These are phyloP conservation scores for Crenichthys baileyi DNA, from an alignment of 2,797 vertebrate species.

Conservation along the genomic window DNA sequence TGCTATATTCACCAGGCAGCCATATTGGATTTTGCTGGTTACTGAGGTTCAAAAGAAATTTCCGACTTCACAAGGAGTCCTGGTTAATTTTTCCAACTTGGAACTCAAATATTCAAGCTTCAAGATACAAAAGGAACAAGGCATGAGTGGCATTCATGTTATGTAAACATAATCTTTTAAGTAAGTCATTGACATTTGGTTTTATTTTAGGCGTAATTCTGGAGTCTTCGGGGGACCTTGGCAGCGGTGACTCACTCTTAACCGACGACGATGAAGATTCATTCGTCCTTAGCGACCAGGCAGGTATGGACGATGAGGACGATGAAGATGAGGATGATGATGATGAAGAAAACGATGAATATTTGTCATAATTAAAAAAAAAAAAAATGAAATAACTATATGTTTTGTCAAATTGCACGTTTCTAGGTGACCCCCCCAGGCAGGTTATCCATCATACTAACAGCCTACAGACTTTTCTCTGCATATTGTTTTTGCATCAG, in stretches of 20 bases:
- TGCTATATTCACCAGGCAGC: not conserved
- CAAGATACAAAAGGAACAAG: not conserved
- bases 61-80: not conserved
- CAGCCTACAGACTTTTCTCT: constrained; percentile 84
- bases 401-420: constrained; percentile 86
- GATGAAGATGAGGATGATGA: constrained; percentile 86
- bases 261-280: constrained; percentile 89
- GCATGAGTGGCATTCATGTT: not conserved
- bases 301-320: constrained; percentile 83
- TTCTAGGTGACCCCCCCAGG: constrained; percentile 80
- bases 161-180: not conserved
- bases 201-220: constrained; percentile 78
- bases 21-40: not conserved
- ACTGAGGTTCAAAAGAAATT: not conserved
- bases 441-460: constrained; percentile 85
- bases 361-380: constrained; percentile 83
- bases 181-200: not conserved
- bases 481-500: constrained; percentile 91
- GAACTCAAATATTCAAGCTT: not conserved
- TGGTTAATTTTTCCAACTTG: not conserved
- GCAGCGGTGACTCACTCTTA: constrained; percentile 91
- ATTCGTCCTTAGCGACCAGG: constrained; percentile 84
- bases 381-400: constrained; percentile 64
- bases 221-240: constrained; percentile 93
- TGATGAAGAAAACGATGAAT: constrained; percentile 87